These are phyloP conservation scores for Ptychadena robeensis DNA, from an alignment of 2,797 vertebrate species.

Conservation along the genomic window DNA sequence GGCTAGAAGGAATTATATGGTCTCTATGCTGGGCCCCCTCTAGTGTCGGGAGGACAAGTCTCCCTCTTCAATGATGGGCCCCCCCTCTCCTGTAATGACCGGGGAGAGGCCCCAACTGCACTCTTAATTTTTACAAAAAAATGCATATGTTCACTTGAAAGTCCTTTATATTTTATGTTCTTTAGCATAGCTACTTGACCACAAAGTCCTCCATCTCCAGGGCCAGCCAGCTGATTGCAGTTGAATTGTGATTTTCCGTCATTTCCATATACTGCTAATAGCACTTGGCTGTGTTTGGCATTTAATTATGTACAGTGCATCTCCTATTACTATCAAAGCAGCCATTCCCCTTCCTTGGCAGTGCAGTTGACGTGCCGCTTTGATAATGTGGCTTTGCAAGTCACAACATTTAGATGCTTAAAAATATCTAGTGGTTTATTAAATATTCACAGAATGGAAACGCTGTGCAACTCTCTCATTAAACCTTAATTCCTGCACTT, in stretches of 20 bases:
- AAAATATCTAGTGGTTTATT: conserved; percentile 44
- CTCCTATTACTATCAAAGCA: neutral
- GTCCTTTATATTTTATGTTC: neutral
- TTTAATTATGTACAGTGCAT: neutral
- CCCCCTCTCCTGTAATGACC: too few relatives aligned
- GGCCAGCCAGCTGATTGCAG: neutral
- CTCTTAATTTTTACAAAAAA: too few relatives aligned
- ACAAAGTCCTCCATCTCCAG: neutral
- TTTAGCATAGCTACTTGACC: neutral
- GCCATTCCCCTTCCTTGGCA: neutral
- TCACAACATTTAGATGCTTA: conserved; percentile 22
- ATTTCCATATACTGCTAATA: conserved; percentile 4
- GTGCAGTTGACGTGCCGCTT: neutral
- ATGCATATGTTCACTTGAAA: too few relatives aligned
- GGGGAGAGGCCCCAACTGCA: too few relatives aligned
- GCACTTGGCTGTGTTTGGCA: neutral
- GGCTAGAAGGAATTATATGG: too few relatives aligned
- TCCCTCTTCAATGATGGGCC: too few relatives aligned
- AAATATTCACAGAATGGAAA: conserved; percentile 24
- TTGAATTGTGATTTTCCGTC: conserved; percentile 5
- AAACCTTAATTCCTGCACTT: neutral
- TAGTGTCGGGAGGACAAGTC: too few relatives aligned
- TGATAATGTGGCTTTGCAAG: conserved; percentile 8
- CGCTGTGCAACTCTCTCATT: neutral
- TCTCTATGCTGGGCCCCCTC: too few relatives aligned